Evolutionary conservation across 1,140 invertebrate species (phyloP).

Genomic region (Brachionus rotundiformis): DNA sequence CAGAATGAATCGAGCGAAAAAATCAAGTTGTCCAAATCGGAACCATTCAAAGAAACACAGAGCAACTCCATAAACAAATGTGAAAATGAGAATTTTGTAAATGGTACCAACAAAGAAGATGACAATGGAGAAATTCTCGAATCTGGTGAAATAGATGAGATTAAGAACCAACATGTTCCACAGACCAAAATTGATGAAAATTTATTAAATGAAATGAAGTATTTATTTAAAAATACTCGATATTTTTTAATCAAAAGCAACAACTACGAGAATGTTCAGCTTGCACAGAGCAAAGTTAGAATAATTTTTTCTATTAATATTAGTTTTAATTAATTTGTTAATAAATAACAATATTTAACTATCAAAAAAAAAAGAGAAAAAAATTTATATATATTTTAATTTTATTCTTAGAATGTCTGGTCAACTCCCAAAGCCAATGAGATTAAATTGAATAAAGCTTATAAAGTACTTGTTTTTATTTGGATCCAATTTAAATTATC

Average conservation of each 20-base stretch:
- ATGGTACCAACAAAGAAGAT: neutral
- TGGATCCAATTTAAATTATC: neutral
- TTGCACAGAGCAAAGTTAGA: constrained; percentile 81
- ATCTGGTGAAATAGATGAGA: constrained; percentile 7
- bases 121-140: neutral
- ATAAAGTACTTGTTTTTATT: constrained; percentile 64
- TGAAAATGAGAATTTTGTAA: neutral
- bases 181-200: constrained; percentile 42
- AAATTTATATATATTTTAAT: neutral
- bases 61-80: neutral
- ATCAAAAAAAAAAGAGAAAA: neutral
- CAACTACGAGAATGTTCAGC: constrained; percentile 89
- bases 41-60: neutral
- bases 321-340: too few species aligned
- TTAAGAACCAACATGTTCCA: neutral
- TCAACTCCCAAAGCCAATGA: constrained; percentile 95
- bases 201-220: constrained; percentile 35
- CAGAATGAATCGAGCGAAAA: neutral
- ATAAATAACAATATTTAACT: too few species aligned
- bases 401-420: constrained; percentile 76
- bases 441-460: constrained; percentile 89
- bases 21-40: neutral
- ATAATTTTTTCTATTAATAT: too few species aligned
- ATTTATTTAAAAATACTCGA: constrained; percentile 71
- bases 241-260: constrained; percentile 98